phyloP scores from a whole-genome alignment of 2,888 invertebrate species.

The Allygus modestus region DNA sequence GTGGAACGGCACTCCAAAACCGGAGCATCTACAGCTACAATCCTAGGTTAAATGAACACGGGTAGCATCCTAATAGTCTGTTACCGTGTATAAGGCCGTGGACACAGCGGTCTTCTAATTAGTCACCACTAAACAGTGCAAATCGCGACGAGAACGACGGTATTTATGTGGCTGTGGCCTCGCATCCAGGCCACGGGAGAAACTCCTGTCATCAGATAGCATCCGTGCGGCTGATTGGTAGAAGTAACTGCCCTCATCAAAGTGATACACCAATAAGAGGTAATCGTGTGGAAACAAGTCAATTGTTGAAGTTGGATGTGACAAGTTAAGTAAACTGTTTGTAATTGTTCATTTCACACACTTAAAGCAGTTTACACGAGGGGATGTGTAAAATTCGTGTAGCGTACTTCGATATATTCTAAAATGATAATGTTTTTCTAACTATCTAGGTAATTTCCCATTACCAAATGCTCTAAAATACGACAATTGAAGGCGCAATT shows the following conservation, averaged over 20 bases:
- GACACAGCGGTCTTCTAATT: slow-evolving; percentile 43
- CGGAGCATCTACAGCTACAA: not conserved
- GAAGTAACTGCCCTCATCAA: slow-evolving; percentile 18
- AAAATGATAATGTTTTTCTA: too few species aligned
- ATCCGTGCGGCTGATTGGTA: slow-evolving; percentile 5
- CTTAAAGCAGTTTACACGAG: too few species aligned
- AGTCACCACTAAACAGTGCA: slow-evolving; percentile 40
- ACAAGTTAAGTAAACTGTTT: not conserved
- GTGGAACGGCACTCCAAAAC: not conserved
- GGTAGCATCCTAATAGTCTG: slow-evolving; percentile 22
- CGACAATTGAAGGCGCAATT: too few species aligned
- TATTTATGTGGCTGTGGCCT: slow-evolving; percentile 31
- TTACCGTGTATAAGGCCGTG: slow-evolving; percentile 32
- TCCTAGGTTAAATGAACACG: not conserved
- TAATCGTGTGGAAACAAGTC: slow-evolving; percentile 52
- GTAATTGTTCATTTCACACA: too few species aligned
- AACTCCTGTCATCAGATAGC: slow-evolving; percentile 4
- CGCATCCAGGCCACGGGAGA: slow-evolving; percentile 47
- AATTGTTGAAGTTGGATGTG: not conserved
- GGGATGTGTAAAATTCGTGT: too few species aligned
- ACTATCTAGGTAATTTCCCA: too few species aligned
- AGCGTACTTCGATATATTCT: too few species aligned
- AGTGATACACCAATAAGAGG: slow-evolving; percentile 9
- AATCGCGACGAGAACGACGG: slow-evolving; percentile 19
- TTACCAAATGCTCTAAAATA: too few species aligned